These are phyloP conservation scores for Nettapus auritus DNA, from an alignment of 2,113 vertebrate species.

Conservation along the genomic window DNA sequence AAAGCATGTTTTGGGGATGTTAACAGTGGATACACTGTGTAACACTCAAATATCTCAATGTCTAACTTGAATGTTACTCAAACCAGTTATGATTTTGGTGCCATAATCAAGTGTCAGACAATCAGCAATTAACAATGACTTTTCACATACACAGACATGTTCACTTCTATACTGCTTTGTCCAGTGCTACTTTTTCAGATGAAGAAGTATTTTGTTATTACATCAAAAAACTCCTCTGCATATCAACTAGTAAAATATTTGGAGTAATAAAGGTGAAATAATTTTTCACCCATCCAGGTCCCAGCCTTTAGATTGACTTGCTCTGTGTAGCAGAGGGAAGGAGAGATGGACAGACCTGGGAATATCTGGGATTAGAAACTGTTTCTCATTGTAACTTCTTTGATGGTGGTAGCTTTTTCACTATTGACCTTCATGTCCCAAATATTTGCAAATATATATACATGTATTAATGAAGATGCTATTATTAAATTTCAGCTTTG, in stretches of 20 bases:
- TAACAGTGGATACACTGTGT: not conserved
- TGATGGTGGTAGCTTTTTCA: not conserved
- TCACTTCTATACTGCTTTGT: not conserved
- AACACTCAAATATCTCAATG: not conserved
- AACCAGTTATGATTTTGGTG: not conserved
- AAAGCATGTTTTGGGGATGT: not conserved
- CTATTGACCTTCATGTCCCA: not conserved
- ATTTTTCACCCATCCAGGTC: not conserved
- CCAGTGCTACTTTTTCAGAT: fast-evolving
- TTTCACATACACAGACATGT: not conserved
- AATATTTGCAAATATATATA: not conserved
- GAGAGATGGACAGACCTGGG: not conserved
- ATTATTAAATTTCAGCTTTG: not conserved
- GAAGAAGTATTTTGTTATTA: not conserved
- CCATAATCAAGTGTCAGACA: not conserved
- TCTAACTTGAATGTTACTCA: not conserved
- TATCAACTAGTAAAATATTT: not conserved
- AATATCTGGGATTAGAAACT: not conserved
- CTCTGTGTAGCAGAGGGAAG: not conserved
- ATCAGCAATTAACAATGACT: not conserved
- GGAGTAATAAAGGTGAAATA: not conserved
- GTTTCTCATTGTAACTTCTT: not conserved
- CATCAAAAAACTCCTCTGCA: not conserved
- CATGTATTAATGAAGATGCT: not conserved
- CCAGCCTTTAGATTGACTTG: not conserved